Base-by-base conservation (phyloP, 2,113 vertebrate species). In the Malurus alboscapulatus region DNA sequence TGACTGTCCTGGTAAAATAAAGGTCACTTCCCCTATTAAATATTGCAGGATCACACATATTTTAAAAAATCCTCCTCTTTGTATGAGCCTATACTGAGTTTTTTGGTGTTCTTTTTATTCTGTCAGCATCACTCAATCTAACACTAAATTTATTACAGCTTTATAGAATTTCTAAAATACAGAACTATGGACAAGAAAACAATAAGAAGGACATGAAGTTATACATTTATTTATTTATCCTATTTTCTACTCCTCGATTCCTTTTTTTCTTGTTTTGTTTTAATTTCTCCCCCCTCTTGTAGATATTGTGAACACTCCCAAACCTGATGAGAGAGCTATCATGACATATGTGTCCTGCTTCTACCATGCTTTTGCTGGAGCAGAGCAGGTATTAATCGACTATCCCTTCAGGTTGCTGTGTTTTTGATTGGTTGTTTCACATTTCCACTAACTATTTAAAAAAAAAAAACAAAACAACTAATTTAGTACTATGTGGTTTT, bases 321-420 rank as follows among this genome's bases (percentile, higher is more conserved):
- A 99, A 97, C 99, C 99, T 0, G 99, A 99, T 91, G 99, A 99
- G 96, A 98, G 99, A 98, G 99, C 99, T 80, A 99, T 99, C 97
- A 99, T 99, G 99, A 99, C 99, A 93, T 99, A 99, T 58, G 98
- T 99, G 45, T 99, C 99, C 96, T 99, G 99, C 97, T 99, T 99
- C 98, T 99, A 99, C 96, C 99, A 99, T 84, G 99, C 99, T 92
- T 99, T 99, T 96, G 99, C 99, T 97, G 99, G 99, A 97, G 99
- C 99, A 68, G 99, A 99, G 97, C 99, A 99, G 99, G 99, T 99
- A 99, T 38, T 87, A 86, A 79, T 90, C 79, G 78, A 92, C 15
- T 58, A 58, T 91, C 88, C 63, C 34, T 93, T 88, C 42, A 81
- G 92, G 96, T 78, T 86, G 94, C 93, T 59, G 38, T 80, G 91